Evolutionary conservation across 2,113 vertebrate species (phyloP).

Genomic region (Danionella cerebrum): DNA sequence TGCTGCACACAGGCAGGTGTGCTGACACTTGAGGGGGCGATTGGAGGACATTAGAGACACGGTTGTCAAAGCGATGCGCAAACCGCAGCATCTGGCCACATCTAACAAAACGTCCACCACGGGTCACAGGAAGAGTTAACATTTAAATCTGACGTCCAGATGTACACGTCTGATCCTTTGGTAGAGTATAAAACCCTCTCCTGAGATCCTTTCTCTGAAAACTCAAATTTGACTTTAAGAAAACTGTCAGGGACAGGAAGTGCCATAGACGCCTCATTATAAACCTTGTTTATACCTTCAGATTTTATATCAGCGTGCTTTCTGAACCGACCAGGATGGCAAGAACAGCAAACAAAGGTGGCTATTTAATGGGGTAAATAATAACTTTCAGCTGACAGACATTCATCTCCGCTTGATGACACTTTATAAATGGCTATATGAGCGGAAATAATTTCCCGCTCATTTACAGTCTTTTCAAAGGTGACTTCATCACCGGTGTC

Average conservation of each 20-base stretch:
- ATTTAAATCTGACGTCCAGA: constrained; percentile 54
- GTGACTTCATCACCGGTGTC: constrained; percentile 70
- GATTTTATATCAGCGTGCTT: neutral
- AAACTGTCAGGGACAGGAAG: constrained; percentile 37
- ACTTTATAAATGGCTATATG: constrained; percentile 54
- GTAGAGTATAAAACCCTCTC: constrained; percentile 52
- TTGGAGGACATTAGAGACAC: constrained; percentile 44
- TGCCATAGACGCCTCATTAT: neutral
- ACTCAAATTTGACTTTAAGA: constrained; percentile 50
- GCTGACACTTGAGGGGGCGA: constrained; percentile 16
- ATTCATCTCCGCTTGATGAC: constrained; percentile 39
- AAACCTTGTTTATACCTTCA: neutral
- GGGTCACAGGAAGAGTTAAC: constrained; percentile 67
- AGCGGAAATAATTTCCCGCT: constrained; percentile 62
- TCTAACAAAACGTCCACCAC: constrained; percentile 65
- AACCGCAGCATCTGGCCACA: constrained; percentile 59
- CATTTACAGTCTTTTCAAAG: constrained; percentile 75
- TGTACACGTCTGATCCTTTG: constrained; percentile 62
- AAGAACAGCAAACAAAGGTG: constrained; percentile 8
- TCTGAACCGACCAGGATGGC: neutral
- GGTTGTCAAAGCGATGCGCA: constrained; percentile 46
- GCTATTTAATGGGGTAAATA: constrained; percentile 32
- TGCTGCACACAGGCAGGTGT: constrained; percentile 42
- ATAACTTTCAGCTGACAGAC: constrained; percentile 45
- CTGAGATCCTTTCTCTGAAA: constrained; percentile 51